Percentiles rank a stretch among this genome's conserved stretches.
Evolutionary conservation across 2,888 invertebrate genomes (phyloP).

Genomic region (Conops quadrifasciatus): DNA sequence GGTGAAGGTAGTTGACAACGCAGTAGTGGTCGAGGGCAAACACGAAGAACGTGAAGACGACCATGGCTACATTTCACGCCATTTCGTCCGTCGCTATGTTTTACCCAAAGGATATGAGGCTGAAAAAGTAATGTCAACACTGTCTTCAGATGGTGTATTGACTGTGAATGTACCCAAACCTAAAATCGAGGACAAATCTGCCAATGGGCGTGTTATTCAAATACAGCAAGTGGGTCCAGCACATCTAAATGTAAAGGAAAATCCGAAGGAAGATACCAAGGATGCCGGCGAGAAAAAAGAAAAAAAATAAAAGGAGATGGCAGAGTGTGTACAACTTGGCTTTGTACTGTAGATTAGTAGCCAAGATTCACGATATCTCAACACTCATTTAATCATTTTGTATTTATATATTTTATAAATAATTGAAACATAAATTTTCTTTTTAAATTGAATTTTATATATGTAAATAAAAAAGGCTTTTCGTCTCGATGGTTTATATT

Average conservation of each 20-base stretch:
- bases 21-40: conserved; percentile 76
- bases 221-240: conserved; percentile 72
- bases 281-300: conserved; percentile 16
- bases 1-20: conserved; percentile 78
- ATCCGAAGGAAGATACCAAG: conserved; percentile 49
- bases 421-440: too few species aligned
- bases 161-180: conserved; percentile 73
- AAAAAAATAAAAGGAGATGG: background rate
- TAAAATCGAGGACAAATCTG: conserved; percentile 49
- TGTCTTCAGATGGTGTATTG: conserved; percentile 79
- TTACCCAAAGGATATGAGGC: conserved; percentile 80
- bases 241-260: conserved; percentile 66
- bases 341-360: too few species aligned
- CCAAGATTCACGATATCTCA: too few species aligned
- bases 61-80: conserved; percentile 76
- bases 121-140: conserved; percentile 74
- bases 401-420: too few species aligned
- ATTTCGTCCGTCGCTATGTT: conserved; percentile 78
- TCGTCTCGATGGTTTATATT: too few species aligned
- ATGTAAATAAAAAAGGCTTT: too few species aligned
- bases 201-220: conserved; percentile 69
- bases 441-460: too few species aligned
- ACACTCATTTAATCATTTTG: too few species aligned
- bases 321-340: too few species aligned
- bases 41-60: conserved; percentile 79